Conservation (phyloP, 2,888 invertebrate species). For the Lysandra coridon region DNA sequence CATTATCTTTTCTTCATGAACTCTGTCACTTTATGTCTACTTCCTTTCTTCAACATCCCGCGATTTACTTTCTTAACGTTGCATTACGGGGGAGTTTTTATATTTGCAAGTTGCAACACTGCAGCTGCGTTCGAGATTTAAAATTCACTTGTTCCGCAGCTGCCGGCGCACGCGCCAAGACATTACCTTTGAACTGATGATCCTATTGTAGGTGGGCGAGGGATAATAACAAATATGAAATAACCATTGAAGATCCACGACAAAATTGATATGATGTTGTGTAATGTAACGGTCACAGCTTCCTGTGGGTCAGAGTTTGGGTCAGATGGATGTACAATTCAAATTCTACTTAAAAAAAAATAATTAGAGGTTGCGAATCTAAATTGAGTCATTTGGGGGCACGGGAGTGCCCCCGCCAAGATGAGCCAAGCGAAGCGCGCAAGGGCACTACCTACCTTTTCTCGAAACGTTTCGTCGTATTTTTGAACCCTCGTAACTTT, state of each 20-base stretch:
- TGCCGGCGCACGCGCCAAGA: constrained; percentile 49
- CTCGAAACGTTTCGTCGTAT: too few relatives aligned
- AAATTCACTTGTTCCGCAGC: constrained; percentile 36
- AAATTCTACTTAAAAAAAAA: not conserved
- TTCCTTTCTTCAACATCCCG: not conserved
- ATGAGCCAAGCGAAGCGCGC: too few relatives aligned
- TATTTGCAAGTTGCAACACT: constrained; percentile 25
- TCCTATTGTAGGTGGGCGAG: constrained; percentile 36
- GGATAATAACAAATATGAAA: constrained; percentile 33
- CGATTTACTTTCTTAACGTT: not conserved
- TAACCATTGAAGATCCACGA: constrained; percentile 12
- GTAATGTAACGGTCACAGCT: not conserved
- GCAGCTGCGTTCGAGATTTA: constrained; percentile 35
- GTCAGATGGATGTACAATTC: not conserved
- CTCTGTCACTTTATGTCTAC: not conserved
- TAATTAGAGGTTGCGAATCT: not conserved
- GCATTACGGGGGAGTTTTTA: not conserved
- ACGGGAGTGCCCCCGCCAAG: too few relatives aligned
- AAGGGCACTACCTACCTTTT: too few relatives aligned
- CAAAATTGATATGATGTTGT: constrained; percentile 7
- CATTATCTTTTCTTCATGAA: not conserved
- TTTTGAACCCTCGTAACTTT: too few relatives aligned
- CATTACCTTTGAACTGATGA: constrained; percentile 52
- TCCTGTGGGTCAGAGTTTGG: not conserved
- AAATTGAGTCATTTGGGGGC: not conserved